Conservation (phyloP, 2,797 vertebrate species). For the Acipenser transmontanus region DNA sequence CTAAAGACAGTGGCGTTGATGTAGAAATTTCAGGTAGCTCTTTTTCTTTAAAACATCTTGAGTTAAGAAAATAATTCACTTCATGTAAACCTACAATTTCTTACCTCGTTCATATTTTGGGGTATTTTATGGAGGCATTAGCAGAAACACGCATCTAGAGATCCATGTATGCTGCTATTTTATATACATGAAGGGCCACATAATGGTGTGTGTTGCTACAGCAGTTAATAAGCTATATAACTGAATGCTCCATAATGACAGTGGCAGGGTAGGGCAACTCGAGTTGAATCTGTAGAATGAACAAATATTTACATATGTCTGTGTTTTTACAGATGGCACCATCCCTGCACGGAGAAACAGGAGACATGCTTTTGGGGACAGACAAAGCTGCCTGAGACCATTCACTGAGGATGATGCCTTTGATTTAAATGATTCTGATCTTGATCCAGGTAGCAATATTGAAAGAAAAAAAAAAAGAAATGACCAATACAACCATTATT, state of each 20-base stretch:
- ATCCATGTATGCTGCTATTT: too few relatives aligned
- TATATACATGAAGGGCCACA: too few relatives aligned
- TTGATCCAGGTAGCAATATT: conserved; percentile 73
- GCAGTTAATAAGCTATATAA: too few relatives aligned
- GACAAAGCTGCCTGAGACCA: conserved; percentile 91
- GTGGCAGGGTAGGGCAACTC: too few relatives aligned
- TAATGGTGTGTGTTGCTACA: too few relatives aligned
- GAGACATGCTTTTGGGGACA: conserved; percentile 83
- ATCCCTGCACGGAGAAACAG: conserved; percentile 82
- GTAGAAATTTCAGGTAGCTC: conserved; percentile 75
- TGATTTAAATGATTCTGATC: conserved; percentile 89
- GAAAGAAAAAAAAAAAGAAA: too few relatives aligned
- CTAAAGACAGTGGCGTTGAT: conserved; percentile 85
- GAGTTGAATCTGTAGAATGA: too few relatives aligned
- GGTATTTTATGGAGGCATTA: not conserved
- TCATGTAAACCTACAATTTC: not conserved
- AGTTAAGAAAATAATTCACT: not conserved
- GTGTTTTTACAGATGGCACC: conserved; percentile 71
- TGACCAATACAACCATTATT: conserved; percentile 1
- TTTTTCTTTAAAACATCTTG: not conserved
- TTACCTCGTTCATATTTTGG: conserved; percentile 39
- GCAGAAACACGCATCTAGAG: too few relatives aligned
- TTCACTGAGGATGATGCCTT: conserved; percentile 87
- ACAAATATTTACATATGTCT: too few relatives aligned
- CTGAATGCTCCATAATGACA: too few relatives aligned